Base-by-base conservation (phyloP, 2,113 vertebrate species). In the Phrynosoma blainvillii region DNA sequence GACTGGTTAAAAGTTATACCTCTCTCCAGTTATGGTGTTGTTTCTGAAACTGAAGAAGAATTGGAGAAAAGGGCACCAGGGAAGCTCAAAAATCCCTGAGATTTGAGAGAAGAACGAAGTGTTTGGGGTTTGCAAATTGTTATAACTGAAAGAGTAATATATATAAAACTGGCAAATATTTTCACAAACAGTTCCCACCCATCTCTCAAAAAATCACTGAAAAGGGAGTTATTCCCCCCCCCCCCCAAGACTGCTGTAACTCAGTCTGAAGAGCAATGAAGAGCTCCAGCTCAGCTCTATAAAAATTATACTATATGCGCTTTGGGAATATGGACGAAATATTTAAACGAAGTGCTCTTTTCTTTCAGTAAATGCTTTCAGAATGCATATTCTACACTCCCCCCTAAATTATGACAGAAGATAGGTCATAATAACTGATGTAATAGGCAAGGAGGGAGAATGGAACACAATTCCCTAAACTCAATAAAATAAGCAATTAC, bases 401-500 rank as follows among this genome's bases (percentile, higher is more conserved):
- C 87, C 87, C 81, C 84, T 95, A 96, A 96, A 96, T 96, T 96
- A 96, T 93, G 88, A 94, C 87, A 91, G 93, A 94, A 79, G 92
- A 91, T 86, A 90, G 93, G 91, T 94, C 93, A 92, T 95, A 90
- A 96, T 96, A 96, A 95, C 95, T 96, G 96, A 95, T 96, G 96
- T 96, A 96, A 96, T 96, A 96, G 94, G 94, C 95, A 92, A 90
- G 90, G 80, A 84, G 93, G 94, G 82, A 92, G 92, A 95, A 95
- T 89, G 90, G 84, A 94, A 89, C 93, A 88, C 89, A 92, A 94
- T 94, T 95, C 95, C 93, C 95, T 93, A 94, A 96, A 96, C 95
- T 96, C 75, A 36, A 96, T 94, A 95, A 96, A 97, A 96, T 95
- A 96, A 96, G 96, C 96, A 96, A 96, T 97, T 96, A 96, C 92